phyloP scores from a whole-genome alignment of 1,140 invertebrate species.

The Drosophila setifemur region DNA sequence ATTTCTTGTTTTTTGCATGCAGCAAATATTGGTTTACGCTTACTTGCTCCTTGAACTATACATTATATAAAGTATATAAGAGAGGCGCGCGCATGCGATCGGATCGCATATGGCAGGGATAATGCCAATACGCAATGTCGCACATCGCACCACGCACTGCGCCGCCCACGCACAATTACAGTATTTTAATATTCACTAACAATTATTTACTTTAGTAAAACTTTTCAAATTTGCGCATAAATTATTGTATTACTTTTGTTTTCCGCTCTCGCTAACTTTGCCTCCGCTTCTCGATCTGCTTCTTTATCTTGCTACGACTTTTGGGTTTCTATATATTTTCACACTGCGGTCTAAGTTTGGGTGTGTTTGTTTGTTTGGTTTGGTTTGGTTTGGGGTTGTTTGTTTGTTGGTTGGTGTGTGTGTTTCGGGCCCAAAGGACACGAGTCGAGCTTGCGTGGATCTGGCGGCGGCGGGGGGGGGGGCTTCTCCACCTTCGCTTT shows the following conservation, averaged over 20 bases:
- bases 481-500: constrained; percentile 4
- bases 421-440: constrained; percentile 30
- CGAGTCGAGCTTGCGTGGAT: constrained; percentile 30
- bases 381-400: no score
- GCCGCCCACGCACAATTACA: constrained; percentile 59
- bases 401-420: constrained; percentile 10
- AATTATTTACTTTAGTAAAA: constrained; percentile 81
- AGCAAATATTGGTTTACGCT: constrained; percentile 53
- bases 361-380: constrained; percentile 4
- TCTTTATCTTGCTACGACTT: constrained; percentile 1
- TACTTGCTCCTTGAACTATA: constrained; percentile 66
- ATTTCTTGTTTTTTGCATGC: constrained; percentile 47
- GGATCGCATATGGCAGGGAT: constrained; percentile 3
- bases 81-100: constrained; percentile 5
- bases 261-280: constrained; percentile 5
- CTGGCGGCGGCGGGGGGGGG: no score
- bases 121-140: no score
- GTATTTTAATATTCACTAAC: constrained; percentile 75
- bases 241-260: constrained; percentile 71
- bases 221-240: constrained; percentile 78
- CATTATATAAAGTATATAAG: constrained; percentile 65
- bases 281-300: background rate
- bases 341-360: constrained; percentile 6
- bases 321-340: constrained; percentile 6
- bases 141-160: no score